Evolutionary conservation across 1,140 invertebrate species (phyloP), one percentile per base, ranked within the genome.

Genomic region (Charaxes varanes): DNA sequence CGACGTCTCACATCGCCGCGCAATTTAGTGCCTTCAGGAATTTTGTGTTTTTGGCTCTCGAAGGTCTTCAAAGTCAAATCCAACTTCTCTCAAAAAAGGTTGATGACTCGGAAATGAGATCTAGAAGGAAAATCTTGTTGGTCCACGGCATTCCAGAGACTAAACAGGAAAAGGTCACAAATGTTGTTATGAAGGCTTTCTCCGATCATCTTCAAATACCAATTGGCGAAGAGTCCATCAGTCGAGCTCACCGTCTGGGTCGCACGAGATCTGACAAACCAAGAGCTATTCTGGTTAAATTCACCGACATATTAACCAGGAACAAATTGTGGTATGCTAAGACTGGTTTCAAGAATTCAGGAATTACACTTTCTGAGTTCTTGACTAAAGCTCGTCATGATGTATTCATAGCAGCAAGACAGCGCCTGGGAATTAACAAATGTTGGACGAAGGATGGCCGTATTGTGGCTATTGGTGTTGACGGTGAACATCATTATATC

Each of bases 331-430:
- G 28, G 40, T 41, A 14, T 13, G 7, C 28, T 2, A 33, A 41
- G 12, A 41, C 13, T 6, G 6, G 22, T 7, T 22, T 33, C 1
- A 41, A 33, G 14, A 27, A 27, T 14, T 22, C 40, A 1, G 40
- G 21, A 5, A 22, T 41, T 5, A 41, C 30, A 15, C n/a, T 33
- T 4, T 41, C 40, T 1, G 38, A 32, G n/a, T 41, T 41, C 14
- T 24, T 41, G 3, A 41, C 30, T 5, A 17, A 33, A 16, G 16
- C 15, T 12, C 12, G 40, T n/a, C 21, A 41, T 15, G 17, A 16
- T 5, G 15, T 26, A 16, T 41, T 41, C 8, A 7, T 32, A 1
- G 38, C 17, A 6, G 38, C 38, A 10, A 16, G 38, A 7, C 23
- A 38, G 35, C 24, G 35, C 4, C 14, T 31, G 1, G 28, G n/a